Percentiles rank a stretch among this genome's conserved stretches.
These are phyloP conservation scores for Synchiropus splendidus DNA, from an alignment of 2,113 vertebrate genomes.

Conservation along the genomic window DNA sequence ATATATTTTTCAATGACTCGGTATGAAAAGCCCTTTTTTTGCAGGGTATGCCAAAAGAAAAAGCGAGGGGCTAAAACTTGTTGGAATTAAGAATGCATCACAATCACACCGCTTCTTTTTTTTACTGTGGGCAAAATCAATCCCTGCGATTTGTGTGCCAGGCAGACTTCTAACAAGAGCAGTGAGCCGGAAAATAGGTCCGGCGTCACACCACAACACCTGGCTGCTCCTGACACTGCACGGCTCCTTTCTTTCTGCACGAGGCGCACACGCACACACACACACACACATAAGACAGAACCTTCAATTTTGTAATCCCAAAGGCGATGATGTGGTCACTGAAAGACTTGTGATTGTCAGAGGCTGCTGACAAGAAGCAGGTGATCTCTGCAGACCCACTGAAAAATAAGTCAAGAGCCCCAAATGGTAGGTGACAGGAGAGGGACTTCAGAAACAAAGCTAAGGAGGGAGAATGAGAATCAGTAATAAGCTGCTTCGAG, in stretches of 20 bases:
- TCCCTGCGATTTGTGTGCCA: slow-evolving; percentile 71
- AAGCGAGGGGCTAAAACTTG: slow-evolving; percentile 21
- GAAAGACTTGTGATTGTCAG: slow-evolving; percentile 36
- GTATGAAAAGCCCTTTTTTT: too few species aligned
- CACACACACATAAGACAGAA: slow-evolving; percentile 4
- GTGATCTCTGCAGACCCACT: slow-evolving; percentile 20
- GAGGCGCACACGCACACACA: slow-evolving; percentile 2
- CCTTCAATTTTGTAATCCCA: slow-evolving; percentile 36
- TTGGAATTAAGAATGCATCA: slow-evolving; percentile 37
- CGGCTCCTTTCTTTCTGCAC: slow-evolving; percentile 34
- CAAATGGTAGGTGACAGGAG: neutral
- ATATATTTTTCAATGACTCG: too few species aligned
- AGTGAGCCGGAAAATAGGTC: slow-evolving; percentile 86
- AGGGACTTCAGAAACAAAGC: neutral
- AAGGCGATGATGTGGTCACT: slow-evolving; percentile 16
- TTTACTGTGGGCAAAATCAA: slow-evolving; percentile 68
- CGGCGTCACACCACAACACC: slow-evolving; percentile 66
- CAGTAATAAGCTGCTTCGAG: too few species aligned
- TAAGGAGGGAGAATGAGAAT: too few species aligned
- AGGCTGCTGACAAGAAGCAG: slow-evolving; percentile 15
- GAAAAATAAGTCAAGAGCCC: slow-evolving; percentile 13
- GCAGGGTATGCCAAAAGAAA: neutral
- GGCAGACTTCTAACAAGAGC: slow-evolving; percentile 73
- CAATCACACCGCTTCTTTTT: slow-evolving; percentile 39
- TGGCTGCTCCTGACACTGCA: slow-evolving; percentile 34